Percentiles rank a stretch among this genome's conserved stretches.
Evolutionary conservation across 2,797 vertebrate genomes (phyloP).

Genomic region (Aotus griseimembra): DNA sequence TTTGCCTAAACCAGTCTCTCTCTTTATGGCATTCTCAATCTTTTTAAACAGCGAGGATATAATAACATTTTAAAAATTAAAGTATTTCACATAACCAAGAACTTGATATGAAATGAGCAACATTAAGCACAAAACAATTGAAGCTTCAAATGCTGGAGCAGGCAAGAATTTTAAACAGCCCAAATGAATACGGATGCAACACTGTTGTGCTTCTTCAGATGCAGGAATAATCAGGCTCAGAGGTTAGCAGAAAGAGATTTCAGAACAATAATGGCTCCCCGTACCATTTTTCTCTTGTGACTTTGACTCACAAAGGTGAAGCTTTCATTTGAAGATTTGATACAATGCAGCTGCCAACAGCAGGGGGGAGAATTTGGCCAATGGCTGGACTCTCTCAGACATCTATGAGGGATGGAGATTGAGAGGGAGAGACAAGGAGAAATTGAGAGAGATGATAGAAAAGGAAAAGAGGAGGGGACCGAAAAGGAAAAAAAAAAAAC

Average conservation of each 20-base stretch:
- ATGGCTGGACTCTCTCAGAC: conserved; percentile 74
- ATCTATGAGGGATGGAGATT: conserved; percentile 74
- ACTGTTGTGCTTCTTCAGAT: conserved; percentile 41
- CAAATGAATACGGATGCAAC: conserved; percentile 42
- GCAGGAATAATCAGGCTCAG: conserved; percentile 24
- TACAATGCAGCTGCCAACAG: conserved; percentile 77
- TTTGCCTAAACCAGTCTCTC: conserved; percentile 67
- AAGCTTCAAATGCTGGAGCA: conserved; percentile 45
- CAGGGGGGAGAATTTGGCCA: conserved; percentile 80
- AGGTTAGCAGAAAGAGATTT: conserved; percentile 67
- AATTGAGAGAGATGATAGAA: background rate
- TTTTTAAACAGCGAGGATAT: conserved; percentile 67
- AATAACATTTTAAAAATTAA: conserved; percentile 69
- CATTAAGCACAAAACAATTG: conserved; percentile 71
- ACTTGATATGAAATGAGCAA: conserved; percentile 65
- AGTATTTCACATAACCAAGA: conserved; percentile 48
- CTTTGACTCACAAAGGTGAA: conserved; percentile 78
- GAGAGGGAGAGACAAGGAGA: background rate
- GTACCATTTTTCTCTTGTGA: conserved; percentile 59
- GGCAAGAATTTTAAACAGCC: conserved; percentile 70
- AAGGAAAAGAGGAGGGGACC: background rate
- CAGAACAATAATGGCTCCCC: conserved; percentile 50
- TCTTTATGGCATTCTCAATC: conserved; percentile 57
- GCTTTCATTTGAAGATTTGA: conserved; percentile 73
- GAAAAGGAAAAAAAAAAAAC: background rate